Evolutionary conservation across 2,797 vertebrate species (phyloP).

Genomic region (Vespertilio murinus): DNA sequence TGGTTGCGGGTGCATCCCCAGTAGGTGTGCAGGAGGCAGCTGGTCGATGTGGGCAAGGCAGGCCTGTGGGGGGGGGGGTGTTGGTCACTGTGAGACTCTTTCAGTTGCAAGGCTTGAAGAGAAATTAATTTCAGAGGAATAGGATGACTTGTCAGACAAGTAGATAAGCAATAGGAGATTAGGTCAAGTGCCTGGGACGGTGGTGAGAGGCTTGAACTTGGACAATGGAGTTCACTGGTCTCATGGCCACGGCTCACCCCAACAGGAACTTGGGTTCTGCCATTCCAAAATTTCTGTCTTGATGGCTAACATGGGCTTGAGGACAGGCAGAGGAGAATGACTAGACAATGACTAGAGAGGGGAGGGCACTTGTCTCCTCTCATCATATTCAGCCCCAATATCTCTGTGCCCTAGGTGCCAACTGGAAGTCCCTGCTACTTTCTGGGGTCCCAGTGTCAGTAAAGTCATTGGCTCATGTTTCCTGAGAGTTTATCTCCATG

Average conservation of each 20-base stretch:
- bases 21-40: too few relatives aligned
- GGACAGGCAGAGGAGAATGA: not conserved
- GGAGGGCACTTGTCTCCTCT: not conserved
- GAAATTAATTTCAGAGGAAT: not conserved
- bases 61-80: accelerated
- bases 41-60: not conserved
- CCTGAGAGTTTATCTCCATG: too few relatives aligned
- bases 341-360: too few relatives aligned
- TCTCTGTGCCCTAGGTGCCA: not conserved
- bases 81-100: too few relatives aligned
- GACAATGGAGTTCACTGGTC: not conserved
- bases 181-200: accelerated
- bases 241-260: accelerated
- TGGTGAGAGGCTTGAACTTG: not conserved
- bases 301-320: not conserved
- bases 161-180: not conserved
- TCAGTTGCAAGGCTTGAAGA: not conserved
- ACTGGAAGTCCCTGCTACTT: accelerated
- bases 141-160: not conserved
- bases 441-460: accelerated
- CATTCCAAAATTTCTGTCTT: not conserved
- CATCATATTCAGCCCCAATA: not conserved
- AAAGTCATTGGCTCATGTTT: not conserved
- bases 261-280: not conserved
- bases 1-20: too few relatives aligned